Percentiles rank a stretch among this genome's conserved stretches.
These are phyloP conservation scores for Chloroclystis v-ata DNA, from an alignment of 2,888 invertebrate species.

Conservation along the genomic window DNA sequence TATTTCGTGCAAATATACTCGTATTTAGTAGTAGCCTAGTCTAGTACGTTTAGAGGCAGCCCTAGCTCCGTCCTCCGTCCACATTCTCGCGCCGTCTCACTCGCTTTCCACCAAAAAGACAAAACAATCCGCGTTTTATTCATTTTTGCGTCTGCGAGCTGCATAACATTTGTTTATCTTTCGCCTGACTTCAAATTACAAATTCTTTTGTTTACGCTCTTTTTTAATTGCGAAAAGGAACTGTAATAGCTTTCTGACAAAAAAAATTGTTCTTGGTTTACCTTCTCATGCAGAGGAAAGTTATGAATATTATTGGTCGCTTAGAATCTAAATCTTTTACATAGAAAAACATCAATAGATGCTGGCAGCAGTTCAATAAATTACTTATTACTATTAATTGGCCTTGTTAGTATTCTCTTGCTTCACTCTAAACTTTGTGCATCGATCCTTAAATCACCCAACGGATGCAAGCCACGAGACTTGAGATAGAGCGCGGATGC, in stretches of 20 bases:
- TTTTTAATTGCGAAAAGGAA: conserved; percentile 65
- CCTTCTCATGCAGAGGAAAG: too few species aligned
- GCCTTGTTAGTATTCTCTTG: too few species aligned
- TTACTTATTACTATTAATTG: too few species aligned
- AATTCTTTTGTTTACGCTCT: conserved; percentile 65
- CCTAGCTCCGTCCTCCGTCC: conserved; percentile 7
- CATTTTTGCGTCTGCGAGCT: conserved; percentile 51
- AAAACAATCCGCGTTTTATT: conserved; percentile 51
- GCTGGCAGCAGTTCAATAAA: too few species aligned
- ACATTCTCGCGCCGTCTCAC: conserved; percentile 31
- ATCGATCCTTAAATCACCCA: neutral
- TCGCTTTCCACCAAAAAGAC: conserved; percentile 45
- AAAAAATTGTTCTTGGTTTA: conserved; percentile 34
- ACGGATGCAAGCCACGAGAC: conserved; percentile 2
- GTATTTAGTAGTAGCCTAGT: too few species aligned
- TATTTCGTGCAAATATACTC: too few species aligned
- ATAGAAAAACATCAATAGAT: too few species aligned
- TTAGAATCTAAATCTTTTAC: too few species aligned
- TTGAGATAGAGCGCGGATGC: conserved; percentile 5
- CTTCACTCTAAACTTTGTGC: too few species aligned
- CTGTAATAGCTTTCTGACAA: conserved; percentile 48
- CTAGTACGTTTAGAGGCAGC: neutral
- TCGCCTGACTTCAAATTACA: conserved; percentile 63
- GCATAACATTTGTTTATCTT: conserved; percentile 62
- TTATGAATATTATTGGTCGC: neutral